Base-by-base conservation (phyloP, 1,140 invertebrate genomes). In the Pachypsylla venusta region DNA sequence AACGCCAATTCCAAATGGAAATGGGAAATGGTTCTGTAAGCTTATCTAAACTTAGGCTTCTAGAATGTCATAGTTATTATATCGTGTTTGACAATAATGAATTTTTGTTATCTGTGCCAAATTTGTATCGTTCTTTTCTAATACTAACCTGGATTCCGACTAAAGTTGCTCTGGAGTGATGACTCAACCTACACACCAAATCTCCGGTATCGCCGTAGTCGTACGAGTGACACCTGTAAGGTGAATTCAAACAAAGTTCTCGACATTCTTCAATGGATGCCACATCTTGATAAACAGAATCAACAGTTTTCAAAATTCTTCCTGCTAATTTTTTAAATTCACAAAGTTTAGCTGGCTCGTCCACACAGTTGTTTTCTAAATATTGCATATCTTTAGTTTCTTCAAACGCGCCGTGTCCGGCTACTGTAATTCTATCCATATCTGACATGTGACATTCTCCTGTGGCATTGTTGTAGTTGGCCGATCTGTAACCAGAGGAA, bases 141-240 rank as follows among this genome's bases (percentile, higher is more conserved):
- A n/a, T n/a, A n/a, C 42, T 58, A 69, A 85, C 85, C 79, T 89
- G 84, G 64, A 90, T 91, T 67, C 92, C 87, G 3, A 85, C 81
- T 20, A 95, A 76, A 2, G 91, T 93, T 24, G 89, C 85, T 60
- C 85, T 79, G 16, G 88, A 86, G 68, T 94, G 88, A 76, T 94
- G 91, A 67, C 87, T 91, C 7, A 94, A 77, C 58, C 92, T 80
- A 73, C 92, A 94, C 5, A 94, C 89, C 76, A 87, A 84, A 66
- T 93, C 89, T 28, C 89, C 89, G 19, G 90, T 92, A 66, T 93
- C 90, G 19, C 89, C 89, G 68, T 89, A 92, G 71, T 94, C 91
- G 69, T 91, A 95, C 0, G 89, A 92, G 68, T 93, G 89, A 70
- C 91, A 95, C 67, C 84, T 76, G 71, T 79, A 80, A 5, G 88